phyloP scores from a whole-genome alignment of 30 jellyfish, hydroid and myxozoan species.

The Sanderia malayensis region DNA sequence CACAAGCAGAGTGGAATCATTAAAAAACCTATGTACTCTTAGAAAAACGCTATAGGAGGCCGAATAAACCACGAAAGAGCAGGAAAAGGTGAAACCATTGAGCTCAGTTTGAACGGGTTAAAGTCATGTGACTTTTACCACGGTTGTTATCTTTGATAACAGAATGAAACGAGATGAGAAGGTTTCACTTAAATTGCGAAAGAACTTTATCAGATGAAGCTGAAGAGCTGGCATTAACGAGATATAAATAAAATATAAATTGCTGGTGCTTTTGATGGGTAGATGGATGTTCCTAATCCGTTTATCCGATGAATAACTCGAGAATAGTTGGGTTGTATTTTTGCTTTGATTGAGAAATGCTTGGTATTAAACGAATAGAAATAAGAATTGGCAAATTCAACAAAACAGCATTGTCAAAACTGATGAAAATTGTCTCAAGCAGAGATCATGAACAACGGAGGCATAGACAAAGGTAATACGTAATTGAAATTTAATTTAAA shows the following conservation, averaged over 20 bases:
- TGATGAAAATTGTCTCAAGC: background rate
- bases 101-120: background rate
- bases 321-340: constrained; percentile 4
- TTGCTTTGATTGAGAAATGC: background rate
- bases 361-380: background rate
- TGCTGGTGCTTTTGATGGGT: background rate
- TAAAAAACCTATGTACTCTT: background rate
- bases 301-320: constrained; percentile 8
- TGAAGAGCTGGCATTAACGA: too few relatives aligned
- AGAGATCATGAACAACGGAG: background rate
- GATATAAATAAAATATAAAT: too few relatives aligned
- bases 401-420: background rate
- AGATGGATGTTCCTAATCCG: constrained; percentile 10
- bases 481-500: background rate
- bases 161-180: too few relatives aligned
- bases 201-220: too few relatives aligned
- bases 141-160: background rate
- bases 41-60: background rate
- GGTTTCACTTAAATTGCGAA: too few relatives aligned
- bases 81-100: background rate
- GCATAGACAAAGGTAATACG: background rate
- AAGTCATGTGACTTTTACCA: background rate
- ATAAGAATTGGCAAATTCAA: background rate
- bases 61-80: background rate
- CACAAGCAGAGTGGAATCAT: background rate